Evolutionary conservation across 2,888 invertebrate species (phyloP), one percentile per base, ranked within the genome.

Genomic region (Carabus problematicus): DNA sequence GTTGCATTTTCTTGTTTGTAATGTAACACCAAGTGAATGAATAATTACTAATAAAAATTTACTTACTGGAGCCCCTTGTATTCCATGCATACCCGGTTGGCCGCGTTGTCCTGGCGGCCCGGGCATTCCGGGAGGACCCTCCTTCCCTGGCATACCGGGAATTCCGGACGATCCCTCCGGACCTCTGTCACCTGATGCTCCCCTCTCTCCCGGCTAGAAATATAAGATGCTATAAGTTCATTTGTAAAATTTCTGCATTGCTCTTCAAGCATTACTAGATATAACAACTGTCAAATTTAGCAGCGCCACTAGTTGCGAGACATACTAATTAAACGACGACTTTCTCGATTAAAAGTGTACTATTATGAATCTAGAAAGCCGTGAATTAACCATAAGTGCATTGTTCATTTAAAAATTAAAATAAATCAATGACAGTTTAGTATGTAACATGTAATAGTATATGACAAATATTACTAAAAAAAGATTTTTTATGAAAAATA

Each of bases 91-190:
- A 72, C 90, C 90, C 1, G 86, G 82, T 70, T 85, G 84, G 40
- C 89, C 89, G 71, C 84, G 82, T 71, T 83, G 82, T 63, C 89
- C 89, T 8, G 85, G 83, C 14, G 83, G 79, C 40, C 89, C 89
- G 52, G 85, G 84, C 14, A 83, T 77, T 58, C 90, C 89, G 42
- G 85, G 82, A 3, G 84, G 80, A 56, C 86, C 85, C 63, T 85
- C 83, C 73, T 86, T 84, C 18, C 89, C 89, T 3, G 85, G 83
- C 61, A 84, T 81, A 63, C 90, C 90, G 1, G 86, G 83, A 19
- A 81, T 75, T 45, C 89, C 89, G 11, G 83, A 78, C 54, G 82
- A 80, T 45, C 89, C 89, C 71, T 79, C 83, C 11, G 85, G 83
- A 7, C 87, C 87, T 73, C 86, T 79, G 58, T 87, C 86, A 9